These are phyloP conservation scores for Cottus gobio DNA, from an alignment of 2,113 vertebrate genomes.

Conservation along the genomic window DNA sequence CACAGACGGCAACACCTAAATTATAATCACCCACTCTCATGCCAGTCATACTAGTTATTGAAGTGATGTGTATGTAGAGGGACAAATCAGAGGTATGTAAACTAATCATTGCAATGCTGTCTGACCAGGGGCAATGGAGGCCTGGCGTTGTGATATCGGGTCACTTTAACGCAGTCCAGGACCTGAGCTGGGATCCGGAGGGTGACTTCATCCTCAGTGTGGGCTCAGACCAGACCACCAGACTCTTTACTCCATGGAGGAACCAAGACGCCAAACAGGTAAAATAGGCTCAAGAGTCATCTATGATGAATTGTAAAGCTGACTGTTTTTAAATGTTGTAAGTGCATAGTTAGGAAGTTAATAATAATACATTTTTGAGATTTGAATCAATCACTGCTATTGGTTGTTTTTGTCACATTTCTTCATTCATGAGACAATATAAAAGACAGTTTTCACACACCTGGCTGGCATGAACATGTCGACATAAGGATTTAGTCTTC, in stretches of 20 bases:
- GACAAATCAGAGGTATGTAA: neutral
- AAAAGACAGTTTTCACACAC: neutral
- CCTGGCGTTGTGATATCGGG: slow-evolving; percentile 93
- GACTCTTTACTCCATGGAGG: slow-evolving; percentile 94
- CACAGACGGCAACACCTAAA: slow-evolving; percentile 3
- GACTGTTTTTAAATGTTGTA: neutral
- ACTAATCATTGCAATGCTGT: neutral
- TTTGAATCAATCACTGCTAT: neutral
- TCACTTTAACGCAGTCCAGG: slow-evolving; percentile 93
- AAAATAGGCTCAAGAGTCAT: neutral
- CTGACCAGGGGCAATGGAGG: slow-evolving; percentile 88
- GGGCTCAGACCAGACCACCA: slow-evolving; percentile 94
- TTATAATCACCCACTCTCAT: slow-evolving; percentile 1
- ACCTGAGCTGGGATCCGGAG: slow-evolving; percentile 94
- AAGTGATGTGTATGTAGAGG: neutral
- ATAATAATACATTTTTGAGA: neutral
- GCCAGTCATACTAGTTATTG: neutral
- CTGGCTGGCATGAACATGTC: neutral
- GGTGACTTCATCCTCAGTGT: slow-evolving; percentile 95
- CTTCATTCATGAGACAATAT: neutral
- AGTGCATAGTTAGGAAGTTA: neutral
- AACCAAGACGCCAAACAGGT: slow-evolving; percentile 84
- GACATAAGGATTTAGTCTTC: neutral
- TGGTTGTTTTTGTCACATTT: neutral
- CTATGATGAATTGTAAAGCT: neutral